Evolutionary conservation across 2,888 invertebrate species (phyloP).

Genomic region (Drosophila imparisetae): DNA sequence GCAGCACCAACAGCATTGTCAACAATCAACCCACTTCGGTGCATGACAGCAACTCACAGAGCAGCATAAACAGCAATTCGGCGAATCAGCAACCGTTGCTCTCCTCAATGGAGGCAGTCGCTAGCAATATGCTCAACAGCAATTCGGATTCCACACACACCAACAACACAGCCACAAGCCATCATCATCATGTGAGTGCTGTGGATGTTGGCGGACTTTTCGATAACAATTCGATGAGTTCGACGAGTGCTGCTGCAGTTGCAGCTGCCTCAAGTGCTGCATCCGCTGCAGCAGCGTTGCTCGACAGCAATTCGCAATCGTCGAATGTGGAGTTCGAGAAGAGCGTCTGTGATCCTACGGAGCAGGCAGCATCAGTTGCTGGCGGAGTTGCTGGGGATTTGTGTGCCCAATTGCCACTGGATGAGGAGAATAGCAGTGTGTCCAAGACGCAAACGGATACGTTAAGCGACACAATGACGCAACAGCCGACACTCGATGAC

Average conservation of each 20-base stretch:
- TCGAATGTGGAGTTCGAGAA: conserved; percentile 75
- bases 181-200: conserved; percentile 54
- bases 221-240: conserved; percentile 83
- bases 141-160: conserved; percentile 80
- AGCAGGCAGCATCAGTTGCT: conserved; percentile 15
- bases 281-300: conserved; percentile 76
- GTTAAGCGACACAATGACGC: conserved; percentile 33
- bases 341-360: conserved; percentile 44
- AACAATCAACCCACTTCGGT: conserved; percentile 85
- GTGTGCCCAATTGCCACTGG: conserved; percentile 52
- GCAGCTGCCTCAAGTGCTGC: conserved; percentile 73
- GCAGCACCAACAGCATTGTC: conserved; percentile 84
- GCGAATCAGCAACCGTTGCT: conserved; percentile 76
- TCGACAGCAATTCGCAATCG: conserved; percentile 82
- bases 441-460: conserved; percentile 61
- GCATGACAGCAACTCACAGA: conserved; percentile 84
- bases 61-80: conserved; percentile 82
- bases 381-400: conserved; percentile 11
- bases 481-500: conserved; percentile 30
- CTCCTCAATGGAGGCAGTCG: conserved; percentile 61
- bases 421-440: conserved; percentile 61
- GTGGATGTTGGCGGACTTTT: conserved; percentile 77
- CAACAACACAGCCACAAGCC: conserved; percentile 1
- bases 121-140: conserved; percentile 72
- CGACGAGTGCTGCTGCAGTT: conserved; percentile 75